phyloP scores from a whole-genome alignment of 2,113 vertebrate species.

The Rousettus leschenaultii region DNA sequence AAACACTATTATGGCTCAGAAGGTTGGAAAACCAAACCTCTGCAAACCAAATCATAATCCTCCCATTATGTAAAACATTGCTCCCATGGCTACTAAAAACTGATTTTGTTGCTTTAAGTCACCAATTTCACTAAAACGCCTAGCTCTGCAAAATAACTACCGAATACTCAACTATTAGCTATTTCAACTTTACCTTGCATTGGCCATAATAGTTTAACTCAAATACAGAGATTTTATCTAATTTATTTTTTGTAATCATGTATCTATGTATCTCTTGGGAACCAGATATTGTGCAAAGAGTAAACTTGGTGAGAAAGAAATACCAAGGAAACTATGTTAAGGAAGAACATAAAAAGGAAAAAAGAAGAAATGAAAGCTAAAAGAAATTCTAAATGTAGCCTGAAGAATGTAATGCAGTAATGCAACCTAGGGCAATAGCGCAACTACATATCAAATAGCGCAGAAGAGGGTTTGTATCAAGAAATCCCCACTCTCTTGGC shows the following conservation, averaged over 20 bases:
- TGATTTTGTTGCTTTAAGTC: neutral
- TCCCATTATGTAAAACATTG: neutral
- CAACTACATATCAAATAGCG: neutral
- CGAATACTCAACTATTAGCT: neutral
- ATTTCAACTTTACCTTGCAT: conserved; percentile 11
- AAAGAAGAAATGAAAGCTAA: neutral
- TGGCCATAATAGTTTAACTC: neutral
- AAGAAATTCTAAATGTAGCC: neutral
- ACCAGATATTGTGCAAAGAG: neutral
- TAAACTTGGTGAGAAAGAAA: neutral
- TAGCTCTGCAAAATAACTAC: neutral
- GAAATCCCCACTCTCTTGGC: neutral
- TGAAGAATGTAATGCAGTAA: neutral
- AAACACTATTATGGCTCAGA: neutral
- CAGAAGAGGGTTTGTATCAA: neutral
- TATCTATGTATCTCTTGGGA: neutral
- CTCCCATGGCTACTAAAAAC: neutral
- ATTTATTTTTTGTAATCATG: neutral
- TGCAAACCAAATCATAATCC: neutral
- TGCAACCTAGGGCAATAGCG: neutral
- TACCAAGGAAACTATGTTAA: neutral
- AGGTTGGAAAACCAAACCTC: neutral
- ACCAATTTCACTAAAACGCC: neutral
- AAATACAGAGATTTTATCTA: neutral
- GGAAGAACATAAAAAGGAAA: neutral